Evolutionary conservation across 2,888 invertebrate species (phyloP), one percentile per base, ranked within the genome.

Genomic region (Trachelus tabidus): DNA sequence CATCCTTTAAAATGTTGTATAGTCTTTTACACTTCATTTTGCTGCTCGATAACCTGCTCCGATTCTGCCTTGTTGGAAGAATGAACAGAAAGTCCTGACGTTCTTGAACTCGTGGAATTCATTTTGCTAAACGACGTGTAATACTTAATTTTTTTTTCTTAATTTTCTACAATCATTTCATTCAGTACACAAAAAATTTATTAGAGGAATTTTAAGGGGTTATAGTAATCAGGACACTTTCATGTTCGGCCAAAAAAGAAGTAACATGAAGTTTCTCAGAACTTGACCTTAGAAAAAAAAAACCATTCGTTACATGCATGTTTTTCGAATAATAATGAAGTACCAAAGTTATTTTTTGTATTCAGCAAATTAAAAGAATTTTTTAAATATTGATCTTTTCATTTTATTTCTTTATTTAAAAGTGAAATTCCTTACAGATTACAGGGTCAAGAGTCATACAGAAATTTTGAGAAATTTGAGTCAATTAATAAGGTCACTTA

Each of bases 401-500:
- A 56, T 56, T 56, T 56, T 23, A 23, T 23, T 56, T 56, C 2
- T 23, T 56, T 56, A 56, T 9, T 56, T 23, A 56, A 56, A 23
- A 56, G 56, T 56, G 23, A 56, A 56, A 9, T 23, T 56, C 2
- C 15, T 56, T 56, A 56, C 23, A 56, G 23, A 23, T 56, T 56
- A 56, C 56, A 56, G 56, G 1, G 23, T 56, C 56, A 56, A 56
- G 56, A 56, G 23, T 23, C 9, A 23, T 56, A 56, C 23, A 56
- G 1, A 56, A 56, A 56, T 56, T 23, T 23, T 9, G 15, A 56
- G 23, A 1, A 23, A 56, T 56, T 34, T n/a, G 15, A 31, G 3
- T 73, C 37, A 78, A 35, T 78, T 78, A 34, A 78, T 78, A 33
- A 78, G 75, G 40, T 78, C 78, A 34, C 75, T 73, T 15, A 78